Evolutionary conservation across 2,797 vertebrate species (phyloP).

Genomic region (Lithobates pipiens): DNA sequence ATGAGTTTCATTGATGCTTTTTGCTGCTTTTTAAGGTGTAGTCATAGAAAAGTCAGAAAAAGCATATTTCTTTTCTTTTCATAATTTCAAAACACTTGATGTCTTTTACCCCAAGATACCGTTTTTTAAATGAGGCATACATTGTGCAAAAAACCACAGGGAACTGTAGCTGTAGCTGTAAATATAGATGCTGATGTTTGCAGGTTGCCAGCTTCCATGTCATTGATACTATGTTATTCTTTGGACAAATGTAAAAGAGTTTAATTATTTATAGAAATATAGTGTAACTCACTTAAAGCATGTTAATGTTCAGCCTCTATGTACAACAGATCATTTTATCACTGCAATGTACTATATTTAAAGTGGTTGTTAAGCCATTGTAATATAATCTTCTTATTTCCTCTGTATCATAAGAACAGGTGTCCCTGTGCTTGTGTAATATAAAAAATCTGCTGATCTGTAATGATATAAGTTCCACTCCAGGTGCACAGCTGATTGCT

Average conservation of each 20-base stretch:
- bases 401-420: too few species aligned
- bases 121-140: constrained; percentile 39
- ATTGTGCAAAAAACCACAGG: constrained; percentile 29
- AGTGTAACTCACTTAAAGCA: background rate
- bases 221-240: background rate
- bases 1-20: background rate
- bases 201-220: background rate
- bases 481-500: too few species aligned
- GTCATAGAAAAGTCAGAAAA: too few species aligned
- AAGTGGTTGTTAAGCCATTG: too few species aligned
- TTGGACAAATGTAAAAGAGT: background rate
- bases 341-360: too few species aligned
- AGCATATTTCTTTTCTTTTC: background rate
- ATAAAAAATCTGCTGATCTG: too few species aligned
- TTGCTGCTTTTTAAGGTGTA: background rate
- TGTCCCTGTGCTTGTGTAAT: too few species aligned
- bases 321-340: too few species aligned
- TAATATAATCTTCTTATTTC: too few species aligned
- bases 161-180: constrained; percentile 3
- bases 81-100: constrained; percentile 5
- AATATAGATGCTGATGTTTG: constrained; percentile 33
- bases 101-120: background rate
- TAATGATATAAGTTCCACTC: too few species aligned
- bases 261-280: background rate
- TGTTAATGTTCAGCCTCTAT: too few species aligned